These are phyloP conservation scores for Colletes collaris DNA, from an alignment of 2,888 invertebrate genomes.

Conservation along the genomic window DNA sequence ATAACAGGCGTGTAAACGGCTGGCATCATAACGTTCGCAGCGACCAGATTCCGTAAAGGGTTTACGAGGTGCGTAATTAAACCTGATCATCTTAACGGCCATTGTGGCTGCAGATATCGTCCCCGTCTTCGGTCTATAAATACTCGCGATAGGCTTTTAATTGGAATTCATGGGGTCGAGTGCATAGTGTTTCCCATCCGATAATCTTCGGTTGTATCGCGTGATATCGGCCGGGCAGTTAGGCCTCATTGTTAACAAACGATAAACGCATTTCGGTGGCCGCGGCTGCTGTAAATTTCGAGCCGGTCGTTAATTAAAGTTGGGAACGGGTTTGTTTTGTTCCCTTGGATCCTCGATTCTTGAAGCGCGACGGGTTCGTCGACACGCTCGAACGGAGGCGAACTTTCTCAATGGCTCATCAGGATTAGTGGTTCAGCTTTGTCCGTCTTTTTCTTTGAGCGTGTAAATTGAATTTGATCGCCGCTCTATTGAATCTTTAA, in stretches of 20 bases:
- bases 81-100: constrained; percentile 68
- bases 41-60: constrained; percentile 48
- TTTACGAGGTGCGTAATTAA: constrained; percentile 72
- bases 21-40: constrained; percentile 13
- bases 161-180: constrained; percentile 57
- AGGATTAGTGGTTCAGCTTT: no score
- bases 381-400: no score
- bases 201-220: constrained; percentile 49
- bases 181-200: constrained; percentile 31
- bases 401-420: no score
- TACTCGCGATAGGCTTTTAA: constrained; percentile 62
- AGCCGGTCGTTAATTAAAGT: constrained; percentile 29
- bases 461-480: no score
- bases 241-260: constrained; percentile 25
- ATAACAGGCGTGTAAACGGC: constrained; percentile 2
- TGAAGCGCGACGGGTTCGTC: neutral
- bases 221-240: constrained; percentile 42
- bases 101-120: constrained; percentile 56
- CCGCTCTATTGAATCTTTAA: no score
- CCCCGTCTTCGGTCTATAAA: constrained; percentile 62
- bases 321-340: constrained; percentile 18
- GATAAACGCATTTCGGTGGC: constrained; percentile 38
- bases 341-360: neutral
- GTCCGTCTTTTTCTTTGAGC: no score
- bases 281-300: constrained; percentile 42